Evolutionary conservation across 2,113 vertebrate genomes (phyloP).

Genomic region (Eidolon helvum): DNA sequence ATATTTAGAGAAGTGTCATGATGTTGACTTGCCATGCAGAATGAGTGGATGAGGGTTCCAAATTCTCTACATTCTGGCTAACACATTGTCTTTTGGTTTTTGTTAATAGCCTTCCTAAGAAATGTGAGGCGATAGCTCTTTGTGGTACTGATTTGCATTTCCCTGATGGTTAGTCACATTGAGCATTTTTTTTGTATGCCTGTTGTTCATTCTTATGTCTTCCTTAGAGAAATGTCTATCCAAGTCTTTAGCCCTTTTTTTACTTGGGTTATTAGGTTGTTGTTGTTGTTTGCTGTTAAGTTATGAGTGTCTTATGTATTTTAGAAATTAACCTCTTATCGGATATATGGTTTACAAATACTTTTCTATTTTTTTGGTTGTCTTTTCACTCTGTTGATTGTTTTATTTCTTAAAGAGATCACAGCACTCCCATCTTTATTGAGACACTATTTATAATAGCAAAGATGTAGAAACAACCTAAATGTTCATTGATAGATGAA

Average conservation of each 20-base stretch:
- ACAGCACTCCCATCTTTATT: background rate
- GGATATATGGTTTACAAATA: background rate
- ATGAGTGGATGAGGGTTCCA: background rate
- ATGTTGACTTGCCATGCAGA: background rate
- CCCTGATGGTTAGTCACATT: background rate
- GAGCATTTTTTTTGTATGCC: background rate
- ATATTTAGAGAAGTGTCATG: background rate
- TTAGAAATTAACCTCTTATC: background rate
- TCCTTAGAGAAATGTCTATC: background rate
- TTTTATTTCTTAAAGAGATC: background rate
- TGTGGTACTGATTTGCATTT: background rate
- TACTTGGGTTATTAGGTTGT: background rate
- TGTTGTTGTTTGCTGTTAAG: background rate
- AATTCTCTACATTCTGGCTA: background rate
- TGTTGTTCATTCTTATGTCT: background rate
- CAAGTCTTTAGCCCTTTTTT: background rate
- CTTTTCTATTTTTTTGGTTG: background rate
- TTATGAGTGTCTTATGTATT: background rate
- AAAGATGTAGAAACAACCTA: background rate
- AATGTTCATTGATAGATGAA: background rate
- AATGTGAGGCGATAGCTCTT: background rate
- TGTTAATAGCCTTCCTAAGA: background rate
- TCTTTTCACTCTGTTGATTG: background rate
- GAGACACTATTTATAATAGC: background rate
- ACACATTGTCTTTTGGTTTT: background rate